Conservation (phyloP, 2,113 vertebrate genomes). For the Circaetus cinerascens region DNA sequence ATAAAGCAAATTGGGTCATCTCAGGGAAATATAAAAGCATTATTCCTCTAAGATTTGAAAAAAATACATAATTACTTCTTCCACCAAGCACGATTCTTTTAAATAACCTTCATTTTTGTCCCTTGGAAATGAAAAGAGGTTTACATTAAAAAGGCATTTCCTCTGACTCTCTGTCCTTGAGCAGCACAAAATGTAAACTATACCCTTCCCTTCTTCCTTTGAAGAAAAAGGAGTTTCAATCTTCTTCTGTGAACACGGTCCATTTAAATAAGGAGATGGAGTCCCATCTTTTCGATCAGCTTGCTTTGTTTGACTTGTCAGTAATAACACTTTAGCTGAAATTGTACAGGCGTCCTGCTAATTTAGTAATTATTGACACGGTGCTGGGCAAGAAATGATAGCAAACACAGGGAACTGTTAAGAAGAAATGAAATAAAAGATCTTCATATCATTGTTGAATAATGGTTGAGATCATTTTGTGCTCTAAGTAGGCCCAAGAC, state of each 20-base stretch:
- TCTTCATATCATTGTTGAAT: slow-evolving; percentile 79
- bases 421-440: slow-evolving; percentile 82
- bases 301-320: slow-evolving; percentile 89
- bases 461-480: slow-evolving; percentile 77
- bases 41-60: slow-evolving; percentile 72
- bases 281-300: slow-evolving; percentile 81
- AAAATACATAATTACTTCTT: slow-evolving; percentile 80
- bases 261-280: slow-evolving; percentile 93
- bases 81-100: slow-evolving; percentile 74
- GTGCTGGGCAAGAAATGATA: slow-evolving; percentile 84
- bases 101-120: slow-evolving; percentile 80
- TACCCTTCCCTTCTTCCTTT: slow-evolving; percentile 72
- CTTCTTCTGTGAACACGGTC: slow-evolving; percentile 73
- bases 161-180: slow-evolving; percentile 78
- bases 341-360: slow-evolving; percentile 86
- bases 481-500: slow-evolving; percentile 73
- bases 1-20: slow-evolving; percentile 69
- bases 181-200: slow-evolving; percentile 76
- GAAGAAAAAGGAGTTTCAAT: slow-evolving; percentile 76
- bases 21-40: slow-evolving; percentile 69
- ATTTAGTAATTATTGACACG: slow-evolving; percentile 95
- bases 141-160: slow-evolving; percentile 79
- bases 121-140: slow-evolving; percentile 78
- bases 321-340: slow-evolving; percentile 86
- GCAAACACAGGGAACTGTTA: slow-evolving; percentile 86